A percentile compares a stretch with the other conserved stretches of the same genome.
phyloP scores from a whole-genome alignment of 1,140 invertebrate species.

The Thaumatotibia leucotreta region DNA sequence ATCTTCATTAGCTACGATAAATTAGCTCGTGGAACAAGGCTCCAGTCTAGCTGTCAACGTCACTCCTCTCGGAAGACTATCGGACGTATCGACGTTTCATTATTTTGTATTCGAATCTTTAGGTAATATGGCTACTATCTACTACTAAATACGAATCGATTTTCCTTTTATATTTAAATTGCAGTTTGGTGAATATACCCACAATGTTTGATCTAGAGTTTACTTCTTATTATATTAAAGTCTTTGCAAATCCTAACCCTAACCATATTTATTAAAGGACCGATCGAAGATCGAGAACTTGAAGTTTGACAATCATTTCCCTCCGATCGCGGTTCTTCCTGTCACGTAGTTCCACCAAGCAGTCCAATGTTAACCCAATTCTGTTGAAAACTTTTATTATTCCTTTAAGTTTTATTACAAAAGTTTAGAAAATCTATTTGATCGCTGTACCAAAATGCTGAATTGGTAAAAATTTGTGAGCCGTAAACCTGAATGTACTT shows the following conservation, averaged over 20 bases:
- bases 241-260: background rate
- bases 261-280: background rate
- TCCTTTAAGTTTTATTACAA: constrained; percentile 4
- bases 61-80: background rate
- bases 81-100: background rate
- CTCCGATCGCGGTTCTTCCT: background rate
- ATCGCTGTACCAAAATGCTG: background rate
- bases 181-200: too few relatives aligned
- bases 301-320: constrained; percentile 6
- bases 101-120: background rate
- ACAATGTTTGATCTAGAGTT: background rate
- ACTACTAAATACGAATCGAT: too few relatives aligned
- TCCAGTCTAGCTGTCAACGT: background rate
- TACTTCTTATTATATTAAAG: background rate
- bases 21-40: background rate
- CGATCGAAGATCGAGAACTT: background rate
- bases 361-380: constrained; percentile 1
- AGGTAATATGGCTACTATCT: background rate
- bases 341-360: constrained; percentile 1
- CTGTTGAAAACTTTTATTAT: background rate
- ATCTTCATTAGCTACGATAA: background rate
- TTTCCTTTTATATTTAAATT: too few relatives aligned
- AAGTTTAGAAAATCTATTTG: constrained; percentile 1
- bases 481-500: background rate
- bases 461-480: background rate